Evolutionary conservation across 2,113 vertebrate genomes (phyloP).

Genomic region (Lepus europaeus): DNA sequence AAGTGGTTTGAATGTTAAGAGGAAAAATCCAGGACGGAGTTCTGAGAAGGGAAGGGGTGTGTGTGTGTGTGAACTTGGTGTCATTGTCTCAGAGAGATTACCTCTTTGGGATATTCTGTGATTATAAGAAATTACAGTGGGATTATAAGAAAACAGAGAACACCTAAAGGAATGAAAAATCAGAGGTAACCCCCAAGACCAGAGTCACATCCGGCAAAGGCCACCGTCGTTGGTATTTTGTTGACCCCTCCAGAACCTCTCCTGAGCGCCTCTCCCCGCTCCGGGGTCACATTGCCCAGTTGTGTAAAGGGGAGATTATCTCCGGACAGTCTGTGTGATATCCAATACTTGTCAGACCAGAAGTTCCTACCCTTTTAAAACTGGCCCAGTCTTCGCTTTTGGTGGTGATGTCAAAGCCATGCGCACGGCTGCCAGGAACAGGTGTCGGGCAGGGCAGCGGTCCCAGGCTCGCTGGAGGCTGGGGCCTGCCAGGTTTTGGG

Average conservation of each 20-base stretch:
- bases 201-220: not conserved
- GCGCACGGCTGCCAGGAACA: not conserved
- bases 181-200: not conserved
- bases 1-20: not conserved
- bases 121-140: not conserved
- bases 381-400: not conserved
- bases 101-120: not conserved
- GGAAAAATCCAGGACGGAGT: not conserved
- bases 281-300: accelerated
- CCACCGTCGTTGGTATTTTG: not conserved
- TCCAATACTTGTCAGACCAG: not conserved
- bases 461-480: not conserved
- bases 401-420: not conserved
- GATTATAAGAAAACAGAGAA: not conserved
- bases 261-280: not conserved
- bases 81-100: not conserved
- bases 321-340: not conserved
- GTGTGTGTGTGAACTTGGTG: not conserved
- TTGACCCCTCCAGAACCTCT: not conserved
- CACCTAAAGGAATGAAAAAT: not conserved
- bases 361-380: conserved; percentile 39
- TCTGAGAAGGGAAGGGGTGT: not conserved
- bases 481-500: too few species aligned
- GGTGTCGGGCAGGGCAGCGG: not conserved
- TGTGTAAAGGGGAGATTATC: conserved; percentile 37